phyloP scores from a whole-genome alignment of 2,888 invertebrate species.

The Marasmarcha lunaedactyla region DNA sequence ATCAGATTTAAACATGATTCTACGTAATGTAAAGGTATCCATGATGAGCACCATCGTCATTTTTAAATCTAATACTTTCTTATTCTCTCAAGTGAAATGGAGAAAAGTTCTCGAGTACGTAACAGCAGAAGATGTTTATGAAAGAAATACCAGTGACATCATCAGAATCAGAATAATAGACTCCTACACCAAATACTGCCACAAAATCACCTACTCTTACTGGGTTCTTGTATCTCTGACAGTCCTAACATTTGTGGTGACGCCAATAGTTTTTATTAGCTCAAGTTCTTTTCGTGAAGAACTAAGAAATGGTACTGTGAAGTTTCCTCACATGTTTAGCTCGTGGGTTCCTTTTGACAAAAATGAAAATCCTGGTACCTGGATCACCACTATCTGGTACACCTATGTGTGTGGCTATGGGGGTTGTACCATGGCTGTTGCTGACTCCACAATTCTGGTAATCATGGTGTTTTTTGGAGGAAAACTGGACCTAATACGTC shows the following conservation, averaged over 20 bases:
- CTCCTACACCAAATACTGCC: slow-evolving; percentile 42
- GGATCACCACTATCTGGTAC: slow-evolving; percentile 43
- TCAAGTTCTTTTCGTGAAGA: slow-evolving; percentile 32
- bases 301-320: slow-evolving; percentile 33
- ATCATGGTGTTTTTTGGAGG: slow-evolving; percentile 50
- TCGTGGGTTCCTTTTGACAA: slow-evolving; percentile 54
- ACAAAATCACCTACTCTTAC: slow-evolving; percentile 37
- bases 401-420: slow-evolving; percentile 32
- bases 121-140: slow-evolving; percentile 39
- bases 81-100: slow-evolving; percentile 44
- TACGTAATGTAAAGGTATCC: slow-evolving; percentile 49
- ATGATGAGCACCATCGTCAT: slow-evolving; percentile 48
- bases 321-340: slow-evolving; percentile 49
- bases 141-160: slow-evolving; percentile 28
- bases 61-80: slow-evolving; percentile 36
- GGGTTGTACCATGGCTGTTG: slow-evolving; percentile 33
- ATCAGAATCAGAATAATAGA: slow-evolving; percentile 27
- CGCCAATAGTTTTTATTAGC: slow-evolving; percentile 34
- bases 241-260: slow-evolving; percentile 25
- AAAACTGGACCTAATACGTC: slow-evolving; percentile 39
- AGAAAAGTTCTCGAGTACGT: slow-evolving; percentile 36
- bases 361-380: slow-evolving; percentile 37
- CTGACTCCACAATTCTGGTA: slow-evolving; percentile 37
- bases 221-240: slow-evolving; percentile 46
- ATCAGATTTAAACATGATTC: slow-evolving; percentile 36